Evolutionary conservation across 64 coral and sea anemone species (phyloP).

Genomic region (Pocillopora damicornis): DNA sequence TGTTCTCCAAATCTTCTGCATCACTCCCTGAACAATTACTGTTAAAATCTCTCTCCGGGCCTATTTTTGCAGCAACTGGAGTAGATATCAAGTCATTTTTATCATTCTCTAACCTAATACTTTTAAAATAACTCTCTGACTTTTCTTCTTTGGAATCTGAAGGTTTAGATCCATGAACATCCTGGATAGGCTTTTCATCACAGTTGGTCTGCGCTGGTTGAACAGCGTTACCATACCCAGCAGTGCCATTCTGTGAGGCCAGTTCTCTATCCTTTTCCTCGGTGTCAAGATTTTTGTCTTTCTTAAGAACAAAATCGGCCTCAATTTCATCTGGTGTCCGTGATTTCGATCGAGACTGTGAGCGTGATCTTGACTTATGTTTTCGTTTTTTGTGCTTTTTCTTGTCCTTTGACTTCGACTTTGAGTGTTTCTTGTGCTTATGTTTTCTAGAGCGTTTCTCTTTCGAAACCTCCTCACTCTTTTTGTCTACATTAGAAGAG

Average conservation of each 20-base stretch:
- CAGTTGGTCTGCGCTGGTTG: neutral
- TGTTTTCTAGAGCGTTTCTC: constrained; percentile 77
- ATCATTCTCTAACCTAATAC: neutral
- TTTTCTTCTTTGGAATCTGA: neutral
- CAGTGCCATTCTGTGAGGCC: neutral
- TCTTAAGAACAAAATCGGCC: constrained; percentile 14
- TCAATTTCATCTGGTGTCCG: constrained; percentile 26
- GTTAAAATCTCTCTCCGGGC: neutral
- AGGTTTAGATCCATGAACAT: neutral
- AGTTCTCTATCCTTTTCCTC: neutral
- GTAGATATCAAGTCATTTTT: neutral
- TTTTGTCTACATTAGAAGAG: constrained; percentile 2
- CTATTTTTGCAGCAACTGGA: neutral
- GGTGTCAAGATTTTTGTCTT: neutral
- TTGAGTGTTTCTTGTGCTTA: constrained; percentile 72
- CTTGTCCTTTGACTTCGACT: constrained; percentile 52
- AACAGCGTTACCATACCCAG: neutral
- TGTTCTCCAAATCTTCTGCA: neutral
- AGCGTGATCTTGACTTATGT: constrained; percentile 24
- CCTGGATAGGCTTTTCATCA: neutral
- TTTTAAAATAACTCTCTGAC: neutral
- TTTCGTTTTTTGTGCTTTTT: constrained; percentile 43
- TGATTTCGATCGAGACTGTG: constrained; percentile 17
- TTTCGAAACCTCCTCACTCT: constrained; percentile 9
- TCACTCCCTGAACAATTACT: neutral